Evolutionary conservation across 2,888 invertebrate genomes (phyloP), one percentile per base, ranked within the genome.

Genomic region (Girardia tigrina): DNA sequence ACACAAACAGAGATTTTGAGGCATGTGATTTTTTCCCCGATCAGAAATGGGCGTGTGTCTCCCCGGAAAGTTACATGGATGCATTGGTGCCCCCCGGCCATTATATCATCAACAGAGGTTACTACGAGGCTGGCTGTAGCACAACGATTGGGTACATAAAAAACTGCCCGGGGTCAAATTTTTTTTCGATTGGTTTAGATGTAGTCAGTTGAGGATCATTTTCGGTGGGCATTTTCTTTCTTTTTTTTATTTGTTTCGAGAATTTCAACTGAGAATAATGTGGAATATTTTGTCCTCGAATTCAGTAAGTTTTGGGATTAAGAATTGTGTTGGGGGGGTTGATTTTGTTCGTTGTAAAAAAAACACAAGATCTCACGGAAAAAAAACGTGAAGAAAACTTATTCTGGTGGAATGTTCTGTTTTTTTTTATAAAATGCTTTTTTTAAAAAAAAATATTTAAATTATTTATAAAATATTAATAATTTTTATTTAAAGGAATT

Each of bases 71-170:
- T 56, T 56, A 23, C 56, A 56, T 56, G 56, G 56, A n/a, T 56
- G 56, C 56, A 56, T 56, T 56, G 56, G 56, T 56, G 56, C 56
- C n/a, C n/a, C 6, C 56, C 6, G 56, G 56, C 56, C 20, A 56
- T 56, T 56, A 56, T 56, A 56, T 56, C 56, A 56, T 56, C 56
- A 56, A 56, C 56, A 56, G 56, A 56, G 56, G 56, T 56, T 56
- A 56, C n/a, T 36, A 36, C 2, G 6, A 56, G 56, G n/a, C 56
- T 56, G 2, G 56, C 56, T 56, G 2, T 56, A 56, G 56, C 56
- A 56, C 56, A 56, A 56, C 56, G n/a, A 56, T 56, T 56, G 56
- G 56, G 56, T 56, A 56, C 56, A 56, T 56, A 12, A 56, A n/a
- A 56, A 56, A 56, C n/a, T 56, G 56, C 56, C n/a, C 8, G 56